A percentile compares a stretch with the other conserved stretches of the same genome.
Evolutionary conservation across 2,797 vertebrate genomes (phyloP).

Genomic region (Crenichthys baileyi): DNA sequence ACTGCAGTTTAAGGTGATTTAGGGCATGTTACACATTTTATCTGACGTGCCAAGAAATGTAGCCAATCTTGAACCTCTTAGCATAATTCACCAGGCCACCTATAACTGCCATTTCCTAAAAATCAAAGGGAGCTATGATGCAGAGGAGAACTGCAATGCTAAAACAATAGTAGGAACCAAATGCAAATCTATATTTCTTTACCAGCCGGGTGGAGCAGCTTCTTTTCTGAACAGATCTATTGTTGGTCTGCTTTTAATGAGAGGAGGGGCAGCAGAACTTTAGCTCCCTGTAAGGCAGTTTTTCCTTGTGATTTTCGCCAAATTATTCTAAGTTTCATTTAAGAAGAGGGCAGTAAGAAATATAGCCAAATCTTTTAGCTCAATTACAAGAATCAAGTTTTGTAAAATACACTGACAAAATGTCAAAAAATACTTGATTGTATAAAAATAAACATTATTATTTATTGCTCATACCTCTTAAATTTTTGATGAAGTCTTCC

Average conservation of each 20-base stretch:
- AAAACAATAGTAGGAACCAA: not conserved
- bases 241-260: not conserved
- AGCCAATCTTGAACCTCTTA: not conserved
- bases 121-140: not conserved
- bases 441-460: not conserved
- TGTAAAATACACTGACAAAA: not conserved
- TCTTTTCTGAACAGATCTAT: not conserved
- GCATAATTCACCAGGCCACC: not conserved
- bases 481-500: constrained; percentile 97
- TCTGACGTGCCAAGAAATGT: not conserved
- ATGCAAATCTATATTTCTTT: not conserved
- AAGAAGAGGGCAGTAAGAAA: not conserved
- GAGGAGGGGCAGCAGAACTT: not conserved
- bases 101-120: not conserved
- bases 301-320: not conserved
- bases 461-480: constrained; percentile 84
- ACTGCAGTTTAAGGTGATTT: not conserved
- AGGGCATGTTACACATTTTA: not conserved
- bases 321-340: not conserved
- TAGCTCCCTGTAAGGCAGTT: not conserved
- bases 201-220: not conserved
- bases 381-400: not conserved
- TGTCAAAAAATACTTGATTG: not conserved
- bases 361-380: not conserved
- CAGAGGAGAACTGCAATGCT: not conserved